phyloP scores from a whole-genome alignment of 2,888 invertebrate genomes.

The Eristalis tenax region DNA sequence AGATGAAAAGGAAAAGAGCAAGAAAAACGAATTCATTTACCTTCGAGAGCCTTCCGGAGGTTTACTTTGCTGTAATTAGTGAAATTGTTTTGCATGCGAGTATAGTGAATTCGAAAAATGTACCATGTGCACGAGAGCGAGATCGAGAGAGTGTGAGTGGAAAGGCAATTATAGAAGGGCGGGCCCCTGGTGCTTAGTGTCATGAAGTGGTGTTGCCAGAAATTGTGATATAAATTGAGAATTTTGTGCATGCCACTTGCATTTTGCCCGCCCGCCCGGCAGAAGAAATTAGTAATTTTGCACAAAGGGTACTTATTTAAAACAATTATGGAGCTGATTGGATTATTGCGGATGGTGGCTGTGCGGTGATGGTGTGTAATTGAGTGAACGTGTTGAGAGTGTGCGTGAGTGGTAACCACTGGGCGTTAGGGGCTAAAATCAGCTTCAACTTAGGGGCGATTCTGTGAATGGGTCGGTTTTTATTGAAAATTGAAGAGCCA shows the following conservation, averaged over 20 bases:
- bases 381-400: not conserved
- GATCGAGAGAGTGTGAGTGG: not conserved
- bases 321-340: conserved; percentile 52
- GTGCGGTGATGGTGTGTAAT: not conserved
- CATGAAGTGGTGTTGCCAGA: not conserved
- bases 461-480: too few relatives aligned
- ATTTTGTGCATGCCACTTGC: conserved; percentile 50
- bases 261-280: conserved; percentile 9
- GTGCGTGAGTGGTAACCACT: not conserved
- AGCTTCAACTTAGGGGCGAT: too few relatives aligned
- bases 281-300: conserved; percentile 39
- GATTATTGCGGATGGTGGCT: conserved; percentile 33
- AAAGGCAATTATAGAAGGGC: not conserved
- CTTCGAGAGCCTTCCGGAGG: not conserved
- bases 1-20: too few relatives aligned
- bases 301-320: conserved; percentile 61
- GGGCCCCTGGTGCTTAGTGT: not conserved
- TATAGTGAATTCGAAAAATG: not conserved
- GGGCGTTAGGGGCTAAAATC: not conserved
- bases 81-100: not conserved
- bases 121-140: not conserved
- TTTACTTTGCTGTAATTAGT: not conserved
- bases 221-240: conserved; percentile 4
- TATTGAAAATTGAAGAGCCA: too few relatives aligned
- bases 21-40: not conserved